Evolutionary conservation across 2,113 vertebrate species (phyloP), one percentile per base, ranked within the genome.

Genomic region (Spizaetus ornatus): DNA sequence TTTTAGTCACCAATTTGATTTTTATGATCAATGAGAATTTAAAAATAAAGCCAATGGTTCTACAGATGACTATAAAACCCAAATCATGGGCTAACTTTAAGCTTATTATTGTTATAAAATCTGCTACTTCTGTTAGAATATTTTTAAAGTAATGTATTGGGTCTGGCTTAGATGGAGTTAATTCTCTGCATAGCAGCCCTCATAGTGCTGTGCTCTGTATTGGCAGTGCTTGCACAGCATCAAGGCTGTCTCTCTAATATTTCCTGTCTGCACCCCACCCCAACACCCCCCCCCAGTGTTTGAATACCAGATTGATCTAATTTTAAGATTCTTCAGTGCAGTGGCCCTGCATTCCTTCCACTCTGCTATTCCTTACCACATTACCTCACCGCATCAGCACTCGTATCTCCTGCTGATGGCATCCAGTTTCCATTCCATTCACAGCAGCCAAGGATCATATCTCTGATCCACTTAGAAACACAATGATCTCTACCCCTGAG

Each of bases 401-500:
- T 95, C 58, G 50, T 96, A 90, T 98, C 97, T 98, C 98, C 96
- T 83, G 95, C 97, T 96, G 96, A 98, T 98, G 98, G 98, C 98
- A 97, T 98, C 98, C 97, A 94, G 98, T 99, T 99, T 98, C 98
- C 98, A 97, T 97, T 97, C 98, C 98, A 98, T 99, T 98, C 98
- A 98, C 98, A 96, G 98, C 47, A 21, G 98, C 97, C 74, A 84
- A 97, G 98, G 98, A 99, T 99, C 98, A 96, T 98, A 98, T 99
- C 99, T 99, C 99, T 97, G 97, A 98, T 98, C 98, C 98, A 98
- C 98, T 98, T 98, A 99, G 98, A 98, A 98, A 98, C 97, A 98
- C 98, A 98, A 98, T 98, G 98, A 99, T 98, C 98, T 98, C 98
- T 98, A 98, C 99, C 98, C 98, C 98, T 97, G 98, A 99, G 98